phyloP scores from a whole-genome alignment of 2,888 invertebrate species.

The Aquatica leii region DNA sequence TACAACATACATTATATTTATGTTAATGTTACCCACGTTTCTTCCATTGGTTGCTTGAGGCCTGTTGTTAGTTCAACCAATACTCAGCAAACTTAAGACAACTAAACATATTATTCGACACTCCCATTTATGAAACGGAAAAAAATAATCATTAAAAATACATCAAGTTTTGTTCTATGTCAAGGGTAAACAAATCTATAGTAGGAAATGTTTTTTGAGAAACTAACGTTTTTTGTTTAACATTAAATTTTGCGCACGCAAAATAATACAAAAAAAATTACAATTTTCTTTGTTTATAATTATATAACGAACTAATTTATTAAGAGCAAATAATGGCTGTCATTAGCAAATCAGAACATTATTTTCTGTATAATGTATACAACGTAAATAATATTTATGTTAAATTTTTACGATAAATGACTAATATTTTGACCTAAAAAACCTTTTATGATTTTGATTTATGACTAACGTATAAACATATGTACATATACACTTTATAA shows the following conservation, averaged over 20 bases:
- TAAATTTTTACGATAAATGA: too few species aligned
- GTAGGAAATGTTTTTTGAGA: slow-evolving; percentile 20
- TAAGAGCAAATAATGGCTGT: too few species aligned
- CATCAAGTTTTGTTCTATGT: slow-evolving; percentile 36
- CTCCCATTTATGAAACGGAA: slow-evolving; percentile 40
- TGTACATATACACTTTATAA: too few species aligned
- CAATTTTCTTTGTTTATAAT: not conserved
- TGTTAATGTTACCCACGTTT: slow-evolving; percentile 24
- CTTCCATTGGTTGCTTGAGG: slow-evolving; percentile 47
- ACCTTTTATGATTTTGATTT: too few species aligned
- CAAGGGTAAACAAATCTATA: slow-evolving; percentile 32
- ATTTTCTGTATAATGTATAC: too few species aligned
- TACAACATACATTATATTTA: slow-evolving; percentile 28
- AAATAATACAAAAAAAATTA: not conserved
- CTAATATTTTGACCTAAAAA: too few species aligned
- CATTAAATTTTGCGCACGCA: slow-evolving; percentile 17
- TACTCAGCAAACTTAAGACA: slow-evolving; percentile 39
- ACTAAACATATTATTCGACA: slow-evolving; percentile 36
- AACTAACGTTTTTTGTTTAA: slow-evolving; percentile 15
- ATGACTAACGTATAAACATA: too few species aligned
- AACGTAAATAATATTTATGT: too few species aligned
- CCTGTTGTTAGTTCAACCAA: slow-evolving; percentile 45
- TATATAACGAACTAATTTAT: too few species aligned
- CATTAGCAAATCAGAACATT: too few species aligned
- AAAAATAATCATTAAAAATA: slow-evolving; percentile 45